Conservation (phyloP, 2,888 invertebrate species). For the Eulithis testata region DNA sequence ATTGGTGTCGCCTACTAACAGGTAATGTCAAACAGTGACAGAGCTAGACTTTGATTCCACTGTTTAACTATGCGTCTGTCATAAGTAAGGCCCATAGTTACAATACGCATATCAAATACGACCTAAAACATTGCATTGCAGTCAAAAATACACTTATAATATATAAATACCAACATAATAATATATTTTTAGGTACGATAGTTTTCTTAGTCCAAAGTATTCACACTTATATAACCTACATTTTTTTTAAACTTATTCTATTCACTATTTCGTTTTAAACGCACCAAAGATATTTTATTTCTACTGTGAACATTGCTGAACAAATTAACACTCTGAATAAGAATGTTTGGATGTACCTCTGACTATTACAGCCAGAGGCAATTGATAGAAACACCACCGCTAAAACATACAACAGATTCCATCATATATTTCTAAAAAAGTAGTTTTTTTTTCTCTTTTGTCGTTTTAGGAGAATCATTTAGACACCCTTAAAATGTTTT, state of each 20-base stretch:
- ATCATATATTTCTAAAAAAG: too few relatives aligned
- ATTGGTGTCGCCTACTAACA: too few relatives aligned
- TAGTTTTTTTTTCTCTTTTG: too few relatives aligned
- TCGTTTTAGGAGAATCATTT: too few relatives aligned
- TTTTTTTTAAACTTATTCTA: not conserved
- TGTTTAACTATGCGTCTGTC: too few relatives aligned
- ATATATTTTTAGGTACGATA: slow-evolving; percentile 25
- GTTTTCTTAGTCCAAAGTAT: slow-evolving; percentile 36
- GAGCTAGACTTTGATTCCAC: too few relatives aligned
- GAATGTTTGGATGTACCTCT: not conserved
- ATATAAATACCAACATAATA: slow-evolving; percentile 20
- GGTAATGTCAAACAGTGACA: too few relatives aligned
- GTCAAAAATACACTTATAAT: slow-evolving; percentile 29
- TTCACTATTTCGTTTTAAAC: not conserved
- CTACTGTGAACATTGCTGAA: slow-evolving; percentile 17
- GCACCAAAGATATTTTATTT: slow-evolving; percentile 28
- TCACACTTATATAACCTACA: slow-evolving; percentile 27
- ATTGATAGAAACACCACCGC: too few relatives aligned
- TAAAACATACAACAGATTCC: too few relatives aligned
- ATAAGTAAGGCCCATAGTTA: too few relatives aligned
- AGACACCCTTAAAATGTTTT: too few relatives aligned
- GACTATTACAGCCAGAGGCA: not conserved
- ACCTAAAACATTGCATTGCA: not conserved
- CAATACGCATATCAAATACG: too few relatives aligned
- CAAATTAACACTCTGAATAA: slow-evolving; percentile 8